Evolutionary conservation across 2,888 invertebrate genomes (phyloP).

Genomic region (Nymphalis urticae): DNA sequence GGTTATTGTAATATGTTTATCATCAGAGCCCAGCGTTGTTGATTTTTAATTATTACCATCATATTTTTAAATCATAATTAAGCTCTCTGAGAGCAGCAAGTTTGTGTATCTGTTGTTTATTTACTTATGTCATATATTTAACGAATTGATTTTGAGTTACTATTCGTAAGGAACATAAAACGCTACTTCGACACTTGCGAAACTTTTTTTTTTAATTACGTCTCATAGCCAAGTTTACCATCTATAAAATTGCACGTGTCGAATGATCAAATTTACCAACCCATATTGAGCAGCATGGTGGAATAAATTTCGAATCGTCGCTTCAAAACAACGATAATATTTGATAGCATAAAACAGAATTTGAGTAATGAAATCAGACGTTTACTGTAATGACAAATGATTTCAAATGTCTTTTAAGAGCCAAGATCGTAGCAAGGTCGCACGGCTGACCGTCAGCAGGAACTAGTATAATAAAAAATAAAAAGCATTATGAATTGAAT

Average conservation of each 20-base stretch:
- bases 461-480: conserved; percentile 21
- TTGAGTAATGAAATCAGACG: conserved; percentile 33
- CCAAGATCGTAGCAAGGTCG: conserved; percentile 54
- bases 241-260: too few relatives aligned
- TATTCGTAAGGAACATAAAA: too few relatives aligned
- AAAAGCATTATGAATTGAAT: conserved; percentile 8
- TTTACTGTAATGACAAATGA: conserved; percentile 30
- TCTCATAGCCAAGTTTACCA: too few relatives aligned
- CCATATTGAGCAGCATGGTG: too few relatives aligned
- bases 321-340: background rate
- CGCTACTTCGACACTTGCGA: too few relatives aligned
- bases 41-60: conserved; percentile 9
- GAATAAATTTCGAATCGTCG: too few relatives aligned
- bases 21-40: conserved; percentile 18
- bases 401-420: conserved; percentile 46
- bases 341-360: conserved; percentile 26
- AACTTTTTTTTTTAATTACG: too few relatives aligned
- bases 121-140: too few relatives aligned
- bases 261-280: too few relatives aligned
- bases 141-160: too few relatives aligned
- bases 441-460: conserved; percentile 35
- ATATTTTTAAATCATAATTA: background rate
- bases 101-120: too few relatives aligned
- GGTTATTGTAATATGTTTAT: conserved; percentile 23
- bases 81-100: background rate